Base-by-base conservation (phyloP, 1,140 invertebrate genomes). In the Listronotus oregonensis region DNA sequence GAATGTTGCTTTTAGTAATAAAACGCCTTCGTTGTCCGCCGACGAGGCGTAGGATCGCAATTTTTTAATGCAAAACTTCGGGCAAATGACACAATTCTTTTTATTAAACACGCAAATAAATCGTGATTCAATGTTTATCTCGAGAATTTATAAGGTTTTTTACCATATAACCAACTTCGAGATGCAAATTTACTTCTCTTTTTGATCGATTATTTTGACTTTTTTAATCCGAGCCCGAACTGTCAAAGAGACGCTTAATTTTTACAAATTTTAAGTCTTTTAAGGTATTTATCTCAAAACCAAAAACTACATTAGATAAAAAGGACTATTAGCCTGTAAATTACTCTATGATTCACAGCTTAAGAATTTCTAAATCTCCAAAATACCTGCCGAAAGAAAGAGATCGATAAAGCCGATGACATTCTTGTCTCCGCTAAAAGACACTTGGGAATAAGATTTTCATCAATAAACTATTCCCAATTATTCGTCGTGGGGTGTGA, bases 321-420 rank as follows among this genome's bases (percentile, higher is more conserved):
- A 37, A 7, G n/a, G 43, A 14, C 43, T 14, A 12, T 8, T 14
- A 7, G 14, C 8, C 11, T 37, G 1, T 37, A 44, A 44, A 3
- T 44, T n/a, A n/a, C n/a, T 1, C n/a, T 37, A 17, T 55, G 52
- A 55, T 55, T 55, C 52, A 55, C 42, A 3, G 10, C 14, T 10
- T 15, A 18, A 17, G 52, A 40, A 55, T 21, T 10, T 40, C 37
- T 21, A 55, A 42, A 55, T 15, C 18, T n/a, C 17, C 18, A 50
- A 50, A 18, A 11, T 27, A 42, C 5, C 34, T 18, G 17, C 31
- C 15, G 6, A 40, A 55, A 40, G 8, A 11, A 46, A 47, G 37
- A 54, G 50, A 62, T 62, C 60, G 60, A 62, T 62, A 62, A 62
- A 46, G 17, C 18, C 34, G 54, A 54, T 62, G 60, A 62, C 60